phyloP scores from a whole-genome alignment of 2,113 vertebrate genomes.

The Argyrosomus japonicus region DNA sequence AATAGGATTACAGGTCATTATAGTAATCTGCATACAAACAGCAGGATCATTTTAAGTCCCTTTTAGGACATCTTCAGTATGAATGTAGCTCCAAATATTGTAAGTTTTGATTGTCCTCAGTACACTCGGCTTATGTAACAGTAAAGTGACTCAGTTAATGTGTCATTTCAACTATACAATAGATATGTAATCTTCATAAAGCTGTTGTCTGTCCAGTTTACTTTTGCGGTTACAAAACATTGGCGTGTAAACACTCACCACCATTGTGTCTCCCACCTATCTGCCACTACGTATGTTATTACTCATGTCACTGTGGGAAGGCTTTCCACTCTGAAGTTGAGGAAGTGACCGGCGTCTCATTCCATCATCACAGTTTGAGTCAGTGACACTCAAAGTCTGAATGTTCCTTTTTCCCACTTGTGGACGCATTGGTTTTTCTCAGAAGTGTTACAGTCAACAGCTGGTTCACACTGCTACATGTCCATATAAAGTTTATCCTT shows the following conservation, averaged over 20 bases:
- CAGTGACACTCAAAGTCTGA: slow-evolving; percentile 1
- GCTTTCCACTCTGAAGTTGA: slow-evolving; percentile 30
- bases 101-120: neutral
- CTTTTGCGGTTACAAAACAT: slow-evolving; percentile 45
- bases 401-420: slow-evolving; percentile 25
- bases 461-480: slow-evolving; percentile 18
- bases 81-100: neutral
- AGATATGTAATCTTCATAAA: slow-evolving; percentile 7
- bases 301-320: slow-evolving; percentile 44
- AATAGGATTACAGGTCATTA: slow-evolving; percentile 53
- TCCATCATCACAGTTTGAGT: slow-evolving; percentile 44
- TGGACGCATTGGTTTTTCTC: neutral
- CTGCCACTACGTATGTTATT: slow-evolving; percentile 10
- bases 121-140: neutral
- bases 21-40: slow-evolving; percentile 9
- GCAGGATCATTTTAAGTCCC: slow-evolving; percentile 12
- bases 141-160: slow-evolving; percentile 30
- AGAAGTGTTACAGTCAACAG: slow-evolving; percentile 16
- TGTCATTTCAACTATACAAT: slow-evolving; percentile 28
- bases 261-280: slow-evolving; percentile 11
- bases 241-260: slow-evolving; percentile 45
- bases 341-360: slow-evolving; percentile 61
- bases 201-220: slow-evolving; percentile 26
- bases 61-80: neutral
- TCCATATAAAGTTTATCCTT: slow-evolving; percentile 41